Conservation (phyloP, 2,113 vertebrate genomes). For the Symphodus melops region DNA sequence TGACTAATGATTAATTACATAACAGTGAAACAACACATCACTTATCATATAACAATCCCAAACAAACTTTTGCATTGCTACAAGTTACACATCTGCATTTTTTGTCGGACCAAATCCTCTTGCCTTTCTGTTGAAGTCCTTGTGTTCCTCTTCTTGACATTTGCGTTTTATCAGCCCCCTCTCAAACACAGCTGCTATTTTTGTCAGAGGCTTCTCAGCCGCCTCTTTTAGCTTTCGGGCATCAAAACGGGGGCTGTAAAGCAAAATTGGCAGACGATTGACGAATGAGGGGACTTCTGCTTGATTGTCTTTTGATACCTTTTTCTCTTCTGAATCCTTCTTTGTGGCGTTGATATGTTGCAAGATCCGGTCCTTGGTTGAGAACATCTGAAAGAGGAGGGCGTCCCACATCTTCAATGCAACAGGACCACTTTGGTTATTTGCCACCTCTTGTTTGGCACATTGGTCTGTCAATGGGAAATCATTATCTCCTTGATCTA, state of each 20-base stretch:
- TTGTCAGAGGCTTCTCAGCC: constrained; percentile 83
- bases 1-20: neutral
- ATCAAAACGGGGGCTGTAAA: constrained; percentile 90
- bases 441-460: constrained; percentile 56
- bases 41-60: constrained; percentile 8
- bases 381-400: constrained; percentile 90
- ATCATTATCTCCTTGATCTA: neutral
- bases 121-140: constrained; percentile 90
- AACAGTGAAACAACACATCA: neutral
- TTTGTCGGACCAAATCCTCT: constrained; percentile 84
- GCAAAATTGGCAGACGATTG: constrained; percentile 85
- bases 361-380: constrained; percentile 81
- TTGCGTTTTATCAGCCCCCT: constrained; percentile 79
- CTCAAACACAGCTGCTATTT: constrained; percentile 78
- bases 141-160: constrained; percentile 78
- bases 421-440: constrained; percentile 72
- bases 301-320: constrained; percentile 51
- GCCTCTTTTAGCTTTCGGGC: constrained; percentile 93
- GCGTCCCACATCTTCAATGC: constrained; percentile 94
- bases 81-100: constrained; percentile 38
- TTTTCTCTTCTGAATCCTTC: constrained; percentile 66
- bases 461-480: constrained; percentile 7
- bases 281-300: constrained; percentile 76
- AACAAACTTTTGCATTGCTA: constrained; percentile 6
- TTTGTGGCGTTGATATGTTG: constrained; percentile 74